phyloP scores from a whole-genome alignment of 2,113 vertebrate genomes.

The Notarius quadriscutis region DNA sequence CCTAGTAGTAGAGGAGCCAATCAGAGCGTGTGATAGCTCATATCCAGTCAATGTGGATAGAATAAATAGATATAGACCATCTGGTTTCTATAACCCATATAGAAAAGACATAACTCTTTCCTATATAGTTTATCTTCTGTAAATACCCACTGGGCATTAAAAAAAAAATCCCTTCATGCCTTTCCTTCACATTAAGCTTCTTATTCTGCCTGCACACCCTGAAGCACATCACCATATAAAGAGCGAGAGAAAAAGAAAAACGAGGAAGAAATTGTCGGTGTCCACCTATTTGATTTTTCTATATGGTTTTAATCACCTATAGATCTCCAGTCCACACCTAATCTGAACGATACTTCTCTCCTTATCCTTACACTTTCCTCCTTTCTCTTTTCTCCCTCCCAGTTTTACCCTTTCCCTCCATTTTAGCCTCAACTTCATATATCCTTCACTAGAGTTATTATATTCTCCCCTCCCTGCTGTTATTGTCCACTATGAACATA shows the following conservation, averaged over 20 bases:
- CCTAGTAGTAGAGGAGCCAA: too few species aligned
- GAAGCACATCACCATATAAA: conserved; percentile 70
- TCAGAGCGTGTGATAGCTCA: too few species aligned
- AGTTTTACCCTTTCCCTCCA: not conserved
- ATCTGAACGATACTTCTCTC: not conserved
- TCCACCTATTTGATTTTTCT: not conserved
- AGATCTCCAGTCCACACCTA: conserved; percentile 1
- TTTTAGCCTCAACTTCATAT: conserved; percentile 38
- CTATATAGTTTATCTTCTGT: too few species aligned
- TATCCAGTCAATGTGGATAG: too few species aligned
- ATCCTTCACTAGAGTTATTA: conserved; percentile 55
- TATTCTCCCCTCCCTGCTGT: conserved; percentile 27
- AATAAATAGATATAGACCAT: too few species aligned
- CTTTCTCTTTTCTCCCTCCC: not conserved
- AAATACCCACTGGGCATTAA: not conserved
- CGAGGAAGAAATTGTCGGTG: not conserved
- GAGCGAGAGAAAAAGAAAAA: conserved; percentile 33
- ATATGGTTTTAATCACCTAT: conserved; percentile 36
- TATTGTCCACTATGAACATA: conserved; percentile 54
- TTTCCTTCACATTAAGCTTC: conserved; percentile 54
- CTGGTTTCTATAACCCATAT: too few species aligned
- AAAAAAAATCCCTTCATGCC: not conserved
- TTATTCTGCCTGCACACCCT: conserved; percentile 67
- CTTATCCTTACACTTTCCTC: conserved; percentile 33
- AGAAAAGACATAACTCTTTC: not conserved